phyloP scores from a whole-genome alignment of 2,888 invertebrate species.

The Tuberolachnus salignus region DNA sequence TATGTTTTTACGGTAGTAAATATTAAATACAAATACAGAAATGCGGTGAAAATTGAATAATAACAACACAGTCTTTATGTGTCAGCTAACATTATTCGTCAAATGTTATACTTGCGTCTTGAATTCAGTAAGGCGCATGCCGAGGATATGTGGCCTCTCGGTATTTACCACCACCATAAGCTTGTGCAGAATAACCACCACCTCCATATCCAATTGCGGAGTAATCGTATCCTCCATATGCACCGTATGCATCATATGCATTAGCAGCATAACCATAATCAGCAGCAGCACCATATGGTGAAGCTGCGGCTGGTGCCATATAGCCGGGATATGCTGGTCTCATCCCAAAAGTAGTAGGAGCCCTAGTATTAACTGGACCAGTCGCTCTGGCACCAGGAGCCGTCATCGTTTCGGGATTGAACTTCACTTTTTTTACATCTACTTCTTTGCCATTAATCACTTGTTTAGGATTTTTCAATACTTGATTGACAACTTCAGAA shows the following conservation, averaged over 20 bases:
- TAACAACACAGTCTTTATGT: slow-evolving; percentile 54
- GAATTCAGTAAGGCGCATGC: slow-evolving; percentile 59
- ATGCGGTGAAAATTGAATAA: slow-evolving; percentile 45
- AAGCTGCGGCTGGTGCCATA: slow-evolving; percentile 54
- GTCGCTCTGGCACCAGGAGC: slow-evolving; percentile 60
- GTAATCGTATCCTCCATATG: slow-evolving; percentile 59
- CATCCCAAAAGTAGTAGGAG: slow-evolving; percentile 54
- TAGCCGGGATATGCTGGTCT: slow-evolving; percentile 57
- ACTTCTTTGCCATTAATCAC: slow-evolving; percentile 69
- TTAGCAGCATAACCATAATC: slow-evolving; percentile 60
- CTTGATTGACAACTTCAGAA: slow-evolving; percentile 68
- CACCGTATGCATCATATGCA: slow-evolving; percentile 60
- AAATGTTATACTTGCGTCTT: slow-evolving; percentile 51
- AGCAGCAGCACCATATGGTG: slow-evolving; percentile 56
- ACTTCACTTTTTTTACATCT: slow-evolving; percentile 67
- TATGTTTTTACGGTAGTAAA: slow-evolving; percentile 37
- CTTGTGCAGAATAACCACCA: slow-evolving; percentile 56
- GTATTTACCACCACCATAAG: slow-evolving; percentile 61
- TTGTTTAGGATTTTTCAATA: slow-evolving; percentile 68
- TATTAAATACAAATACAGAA: slow-evolving; percentile 45
- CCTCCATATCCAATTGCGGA: slow-evolving; percentile 58
- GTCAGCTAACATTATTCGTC: slow-evolving; percentile 53
- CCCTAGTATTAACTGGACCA: slow-evolving; percentile 54
- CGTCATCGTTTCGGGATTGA: slow-evolving; percentile 64
- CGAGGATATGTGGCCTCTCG: slow-evolving; percentile 59